phyloP scores from a whole-genome alignment of 2,797 vertebrate genomes.

The Anabacerthia variegaticeps region DNA sequence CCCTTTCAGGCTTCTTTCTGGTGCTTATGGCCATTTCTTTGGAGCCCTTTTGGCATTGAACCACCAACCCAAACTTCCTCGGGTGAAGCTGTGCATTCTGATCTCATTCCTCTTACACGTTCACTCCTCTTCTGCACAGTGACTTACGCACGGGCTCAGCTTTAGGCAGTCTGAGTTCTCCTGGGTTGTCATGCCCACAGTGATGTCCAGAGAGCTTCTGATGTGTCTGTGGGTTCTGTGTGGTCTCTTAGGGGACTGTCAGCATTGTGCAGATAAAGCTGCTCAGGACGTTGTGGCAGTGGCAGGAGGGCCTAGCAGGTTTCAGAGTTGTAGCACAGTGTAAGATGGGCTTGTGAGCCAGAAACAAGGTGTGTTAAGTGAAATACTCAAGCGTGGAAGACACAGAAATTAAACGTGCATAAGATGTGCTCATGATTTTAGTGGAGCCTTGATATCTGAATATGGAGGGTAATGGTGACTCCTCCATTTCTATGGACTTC shows the following conservation, averaged over 20 bases:
- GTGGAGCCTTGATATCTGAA: neutral
- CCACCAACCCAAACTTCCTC: neutral
- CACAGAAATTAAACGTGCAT: neutral
- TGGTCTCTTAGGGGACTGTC: neutral
- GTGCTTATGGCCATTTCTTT: neutral
- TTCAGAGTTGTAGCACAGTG: accelerated
- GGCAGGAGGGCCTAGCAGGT: neutral
- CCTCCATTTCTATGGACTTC: neutral
- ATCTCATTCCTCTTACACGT: accelerated
- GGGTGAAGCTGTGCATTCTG: neutral
- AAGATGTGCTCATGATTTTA: neutral
- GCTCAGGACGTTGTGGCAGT: neutral
- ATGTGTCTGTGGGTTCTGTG: neutral
- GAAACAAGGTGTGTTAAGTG: neutral
- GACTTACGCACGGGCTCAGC: neutral
- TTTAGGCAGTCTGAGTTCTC: neutral
- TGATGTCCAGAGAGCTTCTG: neutral
- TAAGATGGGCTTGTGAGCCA: neutral
- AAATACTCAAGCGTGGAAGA: neutral
- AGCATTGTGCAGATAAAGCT: neutral
- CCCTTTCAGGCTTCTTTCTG: neutral
- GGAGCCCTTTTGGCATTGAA: neutral
- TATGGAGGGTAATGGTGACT: neutral
- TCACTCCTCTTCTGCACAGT: accelerated
- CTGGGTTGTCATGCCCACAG: neutral